Percentiles rank a stretch among this genome's conserved stretches.
These are phyloP conservation scores for Acromyrmex heyeri DNA, from an alignment of 1,140 invertebrate species.

Conservation along the genomic window DNA sequence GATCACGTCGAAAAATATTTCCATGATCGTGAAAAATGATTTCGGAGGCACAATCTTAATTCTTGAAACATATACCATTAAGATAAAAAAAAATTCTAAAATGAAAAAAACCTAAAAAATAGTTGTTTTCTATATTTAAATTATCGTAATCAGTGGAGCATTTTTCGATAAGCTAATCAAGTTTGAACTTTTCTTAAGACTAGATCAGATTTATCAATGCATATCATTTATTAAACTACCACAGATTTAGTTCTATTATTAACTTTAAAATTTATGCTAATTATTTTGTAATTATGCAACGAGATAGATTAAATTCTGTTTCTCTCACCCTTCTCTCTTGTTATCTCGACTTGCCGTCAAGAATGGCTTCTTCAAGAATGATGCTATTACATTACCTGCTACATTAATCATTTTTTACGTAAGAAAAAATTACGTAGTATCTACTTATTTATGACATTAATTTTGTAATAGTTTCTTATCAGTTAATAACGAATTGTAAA, in stretches of 20 bases:
- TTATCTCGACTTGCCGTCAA: not conserved
- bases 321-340: not conserved
- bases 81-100: not conserved
- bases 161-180: not conserved
- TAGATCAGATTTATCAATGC: not conserved
- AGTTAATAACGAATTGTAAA: not conserved
- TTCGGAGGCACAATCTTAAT: not conserved
- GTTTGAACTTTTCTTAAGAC: not conserved
- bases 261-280: constrained; percentile 25
- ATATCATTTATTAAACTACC: constrained; percentile 1
- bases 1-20: constrained; percentile 1
- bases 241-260: not conserved
- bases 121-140: not conserved
- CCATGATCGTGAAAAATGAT: not conserved
- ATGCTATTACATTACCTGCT: not conserved
- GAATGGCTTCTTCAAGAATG: constrained; percentile 6
- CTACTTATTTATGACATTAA: not conserved
- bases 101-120: not conserved
- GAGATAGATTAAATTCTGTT: constrained; percentile 7
- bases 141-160: not conserved
- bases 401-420: constrained; percentile 22
- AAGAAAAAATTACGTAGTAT: not conserved
- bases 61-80: not conserved
- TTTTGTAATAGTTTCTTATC: not conserved
- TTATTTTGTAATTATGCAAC: constrained; percentile 30